Conservation (phyloP, 2,888 invertebrate species). For the Phaonia tiefii region DNA sequence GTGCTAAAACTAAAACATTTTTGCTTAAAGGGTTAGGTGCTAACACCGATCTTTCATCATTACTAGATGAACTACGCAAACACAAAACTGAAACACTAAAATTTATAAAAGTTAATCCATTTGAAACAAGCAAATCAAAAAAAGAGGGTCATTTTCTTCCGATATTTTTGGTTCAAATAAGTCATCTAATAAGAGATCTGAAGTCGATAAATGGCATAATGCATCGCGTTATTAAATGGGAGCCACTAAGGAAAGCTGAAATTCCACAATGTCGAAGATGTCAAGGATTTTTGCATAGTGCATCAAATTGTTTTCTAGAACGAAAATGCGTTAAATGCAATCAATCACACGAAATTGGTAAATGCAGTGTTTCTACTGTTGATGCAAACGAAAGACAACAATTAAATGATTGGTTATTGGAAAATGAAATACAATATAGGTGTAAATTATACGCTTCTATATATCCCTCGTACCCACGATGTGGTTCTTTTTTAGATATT, state of each 20-base stretch:
- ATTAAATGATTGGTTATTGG: not conserved
- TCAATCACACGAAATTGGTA: slow-evolving; percentile 18
- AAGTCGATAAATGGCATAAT: not conserved
- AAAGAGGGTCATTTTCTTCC: too few species aligned
- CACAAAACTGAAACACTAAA: too few species aligned
- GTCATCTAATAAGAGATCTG: too few species aligned
- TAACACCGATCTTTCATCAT: too few species aligned
- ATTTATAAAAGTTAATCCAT: too few species aligned
- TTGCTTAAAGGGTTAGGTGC: too few species aligned
- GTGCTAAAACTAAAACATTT: too few species aligned
- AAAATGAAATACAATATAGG: slow-evolving; percentile 2
- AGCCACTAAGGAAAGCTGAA: not conserved
- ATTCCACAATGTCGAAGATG: slow-evolving; percentile 9
- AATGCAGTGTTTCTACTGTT: slow-evolving; percentile 21
- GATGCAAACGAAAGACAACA: slow-evolving; percentile 7
- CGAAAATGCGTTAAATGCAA: slow-evolving; percentile 15
- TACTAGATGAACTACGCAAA: too few species aligned
- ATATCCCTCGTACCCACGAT: too few species aligned
- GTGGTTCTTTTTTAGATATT: not conserved
- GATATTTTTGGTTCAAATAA: too few species aligned
- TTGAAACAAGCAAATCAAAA: too few species aligned
- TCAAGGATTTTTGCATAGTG: slow-evolving; percentile 1
- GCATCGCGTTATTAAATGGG: not conserved
- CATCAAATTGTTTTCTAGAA: not conserved
- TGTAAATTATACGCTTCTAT: not conserved